Evolutionary conservation across 2,113 vertebrate species (phyloP).

Genomic region (Mastomys natalensis): DNA sequence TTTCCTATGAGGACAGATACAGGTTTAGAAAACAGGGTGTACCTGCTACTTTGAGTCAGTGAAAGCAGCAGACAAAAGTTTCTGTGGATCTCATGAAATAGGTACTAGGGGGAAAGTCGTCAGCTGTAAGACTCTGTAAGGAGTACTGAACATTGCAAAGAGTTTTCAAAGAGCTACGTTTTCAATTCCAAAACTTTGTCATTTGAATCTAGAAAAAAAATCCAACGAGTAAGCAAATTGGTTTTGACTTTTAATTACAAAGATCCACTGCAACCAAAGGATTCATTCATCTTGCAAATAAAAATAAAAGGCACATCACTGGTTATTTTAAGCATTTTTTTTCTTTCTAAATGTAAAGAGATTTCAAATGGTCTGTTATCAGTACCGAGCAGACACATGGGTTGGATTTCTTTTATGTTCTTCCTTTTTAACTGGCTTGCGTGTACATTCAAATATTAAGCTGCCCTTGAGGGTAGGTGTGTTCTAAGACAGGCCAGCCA

Average conservation of each 20-base stretch:
- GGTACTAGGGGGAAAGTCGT: neutral
- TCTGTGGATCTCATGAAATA: neutral
- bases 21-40: neutral
- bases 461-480: neutral
- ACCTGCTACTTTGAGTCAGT: slow-evolving; percentile 2
- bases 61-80: neutral
- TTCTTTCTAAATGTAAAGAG: neutral
- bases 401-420: neutral
- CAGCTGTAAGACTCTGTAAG: neutral
- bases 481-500: neutral
- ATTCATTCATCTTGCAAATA: slow-evolving; percentile 19
- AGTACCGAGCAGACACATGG: neutral
- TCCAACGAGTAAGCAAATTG: slow-evolving; percentile 12
- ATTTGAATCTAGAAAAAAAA: slow-evolving; percentile 25
- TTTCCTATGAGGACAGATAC: neutral
- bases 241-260: slow-evolving; percentile 44
- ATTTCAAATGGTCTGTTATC: neutral
- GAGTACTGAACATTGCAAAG: neutral
- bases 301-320: neutral
- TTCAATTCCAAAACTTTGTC: neutral
- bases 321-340: neutral
- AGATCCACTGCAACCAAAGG: neutral
- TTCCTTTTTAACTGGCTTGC: neutral
- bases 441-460: neutral
- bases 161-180: slow-evolving; percentile 20